Evolutionary conservation across 2,113 vertebrate genomes (phyloP).

Genomic region (Pterophyllum scalare): DNA sequence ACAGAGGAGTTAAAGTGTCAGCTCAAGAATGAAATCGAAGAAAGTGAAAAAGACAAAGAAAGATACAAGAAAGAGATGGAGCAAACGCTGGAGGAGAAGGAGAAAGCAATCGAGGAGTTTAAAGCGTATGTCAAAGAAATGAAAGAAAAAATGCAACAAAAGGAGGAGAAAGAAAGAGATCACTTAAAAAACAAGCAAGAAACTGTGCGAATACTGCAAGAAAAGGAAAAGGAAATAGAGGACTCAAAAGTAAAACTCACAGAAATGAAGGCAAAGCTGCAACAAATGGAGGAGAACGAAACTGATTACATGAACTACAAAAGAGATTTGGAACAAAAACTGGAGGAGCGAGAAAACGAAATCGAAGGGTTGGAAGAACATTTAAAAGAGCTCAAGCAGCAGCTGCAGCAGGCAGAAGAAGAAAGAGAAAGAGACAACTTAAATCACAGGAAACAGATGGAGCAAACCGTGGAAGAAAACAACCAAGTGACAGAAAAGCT

Average conservation of each 20-base stretch:
- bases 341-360: conserved; percentile 36
- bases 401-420: not conserved
- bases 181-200: not conserved
- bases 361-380: not conserved
- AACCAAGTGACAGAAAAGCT: conserved; percentile 33
- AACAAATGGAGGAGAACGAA: conserved; percentile 31
- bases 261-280: conserved; percentile 31
- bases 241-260: not conserved
- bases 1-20: conserved; percentile 19
- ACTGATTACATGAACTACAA: not conserved
- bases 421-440: conserved; percentile 9
- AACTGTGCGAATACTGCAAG: not conserved
- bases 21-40: not conserved
- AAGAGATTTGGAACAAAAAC: conserved; percentile 15
- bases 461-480: conserved; percentile 43
- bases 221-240: conserved; percentile 14
- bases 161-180: not conserved
- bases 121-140: not conserved
- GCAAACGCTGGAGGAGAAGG: not conserved
- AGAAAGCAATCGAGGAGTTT: not conserved
- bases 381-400: conserved; percentile 25
- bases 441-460: conserved; percentile 37
- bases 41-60: conserved; percentile 33
- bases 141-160: not conserved
- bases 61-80: conserved; percentile 3